Evolutionary conservation across 1,140 invertebrate genomes (phyloP).

Genomic region (Oryctes rhinoceros): DNA sequence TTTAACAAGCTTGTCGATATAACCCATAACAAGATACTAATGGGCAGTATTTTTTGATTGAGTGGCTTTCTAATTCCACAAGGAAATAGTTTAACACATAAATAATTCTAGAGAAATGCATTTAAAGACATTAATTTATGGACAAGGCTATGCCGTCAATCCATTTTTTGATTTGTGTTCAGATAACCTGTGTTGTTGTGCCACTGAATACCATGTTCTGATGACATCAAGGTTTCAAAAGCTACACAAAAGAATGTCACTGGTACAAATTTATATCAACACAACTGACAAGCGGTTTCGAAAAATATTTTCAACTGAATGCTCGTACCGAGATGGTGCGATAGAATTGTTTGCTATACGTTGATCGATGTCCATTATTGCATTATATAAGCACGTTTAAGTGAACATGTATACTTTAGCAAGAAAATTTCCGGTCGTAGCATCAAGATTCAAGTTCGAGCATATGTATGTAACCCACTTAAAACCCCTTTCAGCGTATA

Average conservation of each 20-base stretch:
- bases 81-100: not conserved
- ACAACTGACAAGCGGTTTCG: not conserved
- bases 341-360: not conserved
- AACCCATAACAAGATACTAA: not conserved
- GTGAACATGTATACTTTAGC: not conserved
- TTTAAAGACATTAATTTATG: not conserved
- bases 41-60: not conserved
- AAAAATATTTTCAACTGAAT: not conserved
- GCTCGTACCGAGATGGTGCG: not conserved
- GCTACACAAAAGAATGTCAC: not conserved
- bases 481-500: not conserved
- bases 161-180: not conserved
- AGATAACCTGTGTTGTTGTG: not conserved
- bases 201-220: not conserved
- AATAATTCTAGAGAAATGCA: not conserved
- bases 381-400: not conserved
- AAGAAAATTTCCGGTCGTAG: not conserved
- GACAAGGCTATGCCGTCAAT: not conserved
- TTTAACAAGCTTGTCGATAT: too few relatives aligned
- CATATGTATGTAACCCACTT: not conserved
- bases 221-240: not conserved
- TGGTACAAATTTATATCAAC: slow-evolving; percentile 7
- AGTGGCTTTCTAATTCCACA: not conserved
- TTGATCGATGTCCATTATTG: not conserved
- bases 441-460: not conserved